phyloP scores from a whole-genome alignment of 30 jellyfish, hydroid and myxozoan genomes.

The Aurelia aurita region DNA sequence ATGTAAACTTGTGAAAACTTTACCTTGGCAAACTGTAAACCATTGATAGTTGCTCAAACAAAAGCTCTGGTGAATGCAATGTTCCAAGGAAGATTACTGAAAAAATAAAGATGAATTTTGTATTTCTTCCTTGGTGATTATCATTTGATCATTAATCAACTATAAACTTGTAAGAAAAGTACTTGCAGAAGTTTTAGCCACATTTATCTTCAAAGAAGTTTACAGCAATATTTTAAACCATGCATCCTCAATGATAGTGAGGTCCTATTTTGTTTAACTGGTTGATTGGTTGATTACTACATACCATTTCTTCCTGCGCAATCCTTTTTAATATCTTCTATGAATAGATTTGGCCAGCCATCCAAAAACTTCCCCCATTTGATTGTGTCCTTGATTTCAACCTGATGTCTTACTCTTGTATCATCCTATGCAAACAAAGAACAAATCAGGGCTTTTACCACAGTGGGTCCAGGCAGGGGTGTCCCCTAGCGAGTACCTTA shows the following conservation, averaged over 20 bases:
- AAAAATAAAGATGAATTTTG: not conserved
- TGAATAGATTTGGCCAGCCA: constrained; percentile 91
- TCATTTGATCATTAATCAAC: too few relatives aligned
- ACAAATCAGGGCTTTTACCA: too few relatives aligned
- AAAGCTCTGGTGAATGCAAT: constrained; percentile 83
- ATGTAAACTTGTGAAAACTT: not conserved
- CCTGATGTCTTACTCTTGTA: constrained; percentile 42
- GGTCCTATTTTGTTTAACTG: too few relatives aligned
- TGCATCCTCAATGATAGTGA: too few relatives aligned
- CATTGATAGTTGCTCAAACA: constrained; percentile 88
- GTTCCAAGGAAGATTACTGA: constrained; percentile 92
- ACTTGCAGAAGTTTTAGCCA: too few relatives aligned
- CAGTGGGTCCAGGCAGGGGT: too few relatives aligned
- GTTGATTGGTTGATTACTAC: not conserved
- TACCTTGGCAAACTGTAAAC: constrained; percentile 89
- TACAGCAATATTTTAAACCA: too few relatives aligned
- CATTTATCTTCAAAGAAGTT: too few relatives aligned
- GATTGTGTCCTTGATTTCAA: constrained; percentile 81
- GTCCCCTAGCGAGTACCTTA: too few relatives aligned
- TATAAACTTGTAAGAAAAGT: too few relatives aligned
- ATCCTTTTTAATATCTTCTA: constrained; percentile 83
- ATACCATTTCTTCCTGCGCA: constrained; percentile 91
- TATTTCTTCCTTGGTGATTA: too few relatives aligned
- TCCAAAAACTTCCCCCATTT: constrained; percentile 80
- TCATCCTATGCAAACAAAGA: constrained; percentile 17